Evolutionary conservation across 2,797 vertebrate species (phyloP).

Genomic region (Capromys pilorides): DNA sequence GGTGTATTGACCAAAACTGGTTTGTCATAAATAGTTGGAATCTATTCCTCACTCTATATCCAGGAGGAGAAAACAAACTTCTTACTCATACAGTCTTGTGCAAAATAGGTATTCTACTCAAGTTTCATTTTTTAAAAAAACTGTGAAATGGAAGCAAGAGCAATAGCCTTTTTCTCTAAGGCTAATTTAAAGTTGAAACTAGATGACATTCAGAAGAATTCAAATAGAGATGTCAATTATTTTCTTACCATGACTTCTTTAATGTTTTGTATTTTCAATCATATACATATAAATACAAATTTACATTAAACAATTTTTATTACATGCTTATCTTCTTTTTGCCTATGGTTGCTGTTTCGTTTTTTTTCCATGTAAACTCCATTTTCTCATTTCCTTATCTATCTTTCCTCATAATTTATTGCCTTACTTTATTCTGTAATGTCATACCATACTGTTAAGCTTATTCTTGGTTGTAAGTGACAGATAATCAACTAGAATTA

Average conservation of each 20-base stretch:
- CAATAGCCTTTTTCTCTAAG: background rate
- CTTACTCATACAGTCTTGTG: background rate
- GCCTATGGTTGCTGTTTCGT: background rate
- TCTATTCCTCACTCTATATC: background rate
- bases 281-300: background rate
- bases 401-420: background rate
- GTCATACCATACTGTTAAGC: background rate
- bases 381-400: constrained; percentile 11
- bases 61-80: background rate
- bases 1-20: background rate
- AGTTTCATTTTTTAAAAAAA: background rate
- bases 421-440: background rate
- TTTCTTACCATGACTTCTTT: background rate
- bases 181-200: background rate
- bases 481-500: constrained; percentile 54
- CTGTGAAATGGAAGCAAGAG: background rate
- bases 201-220: background rate
- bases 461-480: background rate
- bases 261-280: constrained; percentile 11
- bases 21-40: background rate
- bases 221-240: background rate
- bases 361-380: background rate
- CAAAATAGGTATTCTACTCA: constrained; percentile 9
- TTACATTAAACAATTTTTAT: constrained; percentile 20
- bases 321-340: background rate